Evolutionary conservation across 2,888 invertebrate species (phyloP), one percentile per base, ranked within the genome.

Genomic region (Rhamnusium bicolor): DNA sequence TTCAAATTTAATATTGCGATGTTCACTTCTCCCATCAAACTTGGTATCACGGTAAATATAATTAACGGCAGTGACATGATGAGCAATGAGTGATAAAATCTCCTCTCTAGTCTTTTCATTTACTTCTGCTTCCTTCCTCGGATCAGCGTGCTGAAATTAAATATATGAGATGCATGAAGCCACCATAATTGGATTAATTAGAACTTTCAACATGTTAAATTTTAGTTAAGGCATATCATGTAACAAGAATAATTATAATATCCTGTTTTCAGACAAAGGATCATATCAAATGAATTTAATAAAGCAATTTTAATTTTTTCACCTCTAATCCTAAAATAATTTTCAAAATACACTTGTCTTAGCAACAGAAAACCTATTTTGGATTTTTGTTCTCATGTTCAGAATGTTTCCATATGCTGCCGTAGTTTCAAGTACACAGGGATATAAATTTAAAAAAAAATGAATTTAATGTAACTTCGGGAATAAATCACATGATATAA

Each of bases 61-160:
- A 91, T 98, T 98, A 86, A 98, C 98, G 80, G 98, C 98, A 82
- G 98, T 98, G 83, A 99, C 98, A 89, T 99, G 99, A 89, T 98
- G 98, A 71, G 98, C 97, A 88, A 99, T 98, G 83, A 99, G 91
- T 0, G 98, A 97, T 76, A 98, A 91, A 85, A 99, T 99, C 90
- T 99, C 99, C 88, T 99, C 98, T 74, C 96, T 92, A 1, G 98
- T 98, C 89, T 98, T 97, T 89, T 94, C 95, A 84, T 94, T 94
- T 47, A 93, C 92, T 85, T 94, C 93, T 72, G 86, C 88, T 86
- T 91, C 92, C 84, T 93, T 92, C 72, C 90, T 90, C 2, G 91
- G 91, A 87, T 96, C 95, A 66, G 90, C 89, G 85, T 95, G 94
- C 95, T 95, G 88, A 7, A 88, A 89, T 65, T 32, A 51, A 56